phyloP scores from a whole-genome alignment of 2,888 invertebrate species.

The Melikaiella ostensackeni region DNA sequence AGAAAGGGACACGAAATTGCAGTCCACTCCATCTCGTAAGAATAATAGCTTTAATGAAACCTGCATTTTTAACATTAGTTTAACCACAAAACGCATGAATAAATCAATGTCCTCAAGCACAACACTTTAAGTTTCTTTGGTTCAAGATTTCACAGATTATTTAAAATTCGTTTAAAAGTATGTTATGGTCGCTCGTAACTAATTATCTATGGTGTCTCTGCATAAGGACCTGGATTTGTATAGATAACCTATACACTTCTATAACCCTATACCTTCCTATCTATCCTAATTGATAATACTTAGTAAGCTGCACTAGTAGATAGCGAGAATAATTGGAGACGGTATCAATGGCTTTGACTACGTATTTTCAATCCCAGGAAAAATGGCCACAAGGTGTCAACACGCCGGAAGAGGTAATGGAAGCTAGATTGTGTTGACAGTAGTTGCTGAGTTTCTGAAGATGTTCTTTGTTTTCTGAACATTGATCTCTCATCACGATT shows the following conservation, averaged over 20 bases:
- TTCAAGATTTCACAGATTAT: neutral
- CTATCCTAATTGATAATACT: neutral
- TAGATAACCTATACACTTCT: neutral
- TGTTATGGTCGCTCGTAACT: neutral
- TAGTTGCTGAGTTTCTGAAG: neutral
- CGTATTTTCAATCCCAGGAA: constrained; percentile 14
- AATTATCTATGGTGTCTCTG: neutral
- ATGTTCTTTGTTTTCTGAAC: neutral
- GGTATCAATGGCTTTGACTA: constrained; percentile 13
- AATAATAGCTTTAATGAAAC: constrained; percentile 57
- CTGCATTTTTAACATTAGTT: constrained; percentile 4
- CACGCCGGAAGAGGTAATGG: constrained; percentile 1
- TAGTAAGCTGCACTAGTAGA: constrained; percentile 12
- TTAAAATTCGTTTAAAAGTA: neutral
- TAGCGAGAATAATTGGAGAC: constrained; percentile 8
- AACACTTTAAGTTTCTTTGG: neutral
- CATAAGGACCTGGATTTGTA: neutral
- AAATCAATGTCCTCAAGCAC: neutral
- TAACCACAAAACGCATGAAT: neutral
- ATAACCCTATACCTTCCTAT: neutral
- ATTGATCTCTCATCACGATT: constrained; percentile 3
- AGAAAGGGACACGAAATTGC: constrained; percentile 96
- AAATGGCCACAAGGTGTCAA: constrained; percentile 12
- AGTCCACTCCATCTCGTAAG: constrained; percentile 95
- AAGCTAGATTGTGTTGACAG: constrained; percentile 1